Evolutionary conservation across 2,797 vertebrate genomes (phyloP).

Genomic region (Enteromius argenteus): DNA sequence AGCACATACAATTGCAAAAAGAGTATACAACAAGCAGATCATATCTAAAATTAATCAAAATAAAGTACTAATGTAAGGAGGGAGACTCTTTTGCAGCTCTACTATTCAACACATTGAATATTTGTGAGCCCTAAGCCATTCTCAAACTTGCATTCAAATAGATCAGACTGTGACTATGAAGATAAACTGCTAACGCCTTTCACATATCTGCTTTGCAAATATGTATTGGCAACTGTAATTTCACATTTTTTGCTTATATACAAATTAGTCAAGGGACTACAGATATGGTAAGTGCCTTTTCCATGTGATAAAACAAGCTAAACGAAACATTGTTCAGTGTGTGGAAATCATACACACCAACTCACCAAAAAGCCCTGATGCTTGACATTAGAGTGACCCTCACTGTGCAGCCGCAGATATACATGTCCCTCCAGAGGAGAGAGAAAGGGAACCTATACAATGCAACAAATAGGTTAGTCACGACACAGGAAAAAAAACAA

Average conservation of each 20-base stretch:
- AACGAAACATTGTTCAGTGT: not conserved
- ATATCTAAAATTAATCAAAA: not conserved
- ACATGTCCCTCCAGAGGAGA: constrained; percentile 85
- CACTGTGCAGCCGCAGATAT: constrained; percentile 76
- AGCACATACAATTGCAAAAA: too few relatives aligned
- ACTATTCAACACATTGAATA: not conserved
- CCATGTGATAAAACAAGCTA: not conserved
- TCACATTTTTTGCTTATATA: not conserved
- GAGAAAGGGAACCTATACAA: constrained; percentile 81
- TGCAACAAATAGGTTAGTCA: not conserved
- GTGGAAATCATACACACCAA: not conserved
- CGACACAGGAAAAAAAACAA: too few relatives aligned
- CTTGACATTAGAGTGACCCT: constrained; percentile 76
- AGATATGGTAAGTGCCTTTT: not conserved
- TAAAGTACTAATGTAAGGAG: not conserved
- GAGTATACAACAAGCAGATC: not conserved
- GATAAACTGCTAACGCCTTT: not conserved
- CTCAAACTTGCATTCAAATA: constrained; percentile 8
- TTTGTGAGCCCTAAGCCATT: not conserved
- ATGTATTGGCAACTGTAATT: not conserved
- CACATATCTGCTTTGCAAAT: constrained; percentile 1
- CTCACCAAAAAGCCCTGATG: constrained; percentile 84
- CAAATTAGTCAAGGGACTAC: not conserved
- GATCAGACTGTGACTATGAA: not conserved
- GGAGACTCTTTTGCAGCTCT: not conserved